Percentiles rank a stretch among this genome's conserved stretches.
Conservation (phyloP, 2,888 invertebrate genomes). For the Apomyelois bistriatella region DNA sequence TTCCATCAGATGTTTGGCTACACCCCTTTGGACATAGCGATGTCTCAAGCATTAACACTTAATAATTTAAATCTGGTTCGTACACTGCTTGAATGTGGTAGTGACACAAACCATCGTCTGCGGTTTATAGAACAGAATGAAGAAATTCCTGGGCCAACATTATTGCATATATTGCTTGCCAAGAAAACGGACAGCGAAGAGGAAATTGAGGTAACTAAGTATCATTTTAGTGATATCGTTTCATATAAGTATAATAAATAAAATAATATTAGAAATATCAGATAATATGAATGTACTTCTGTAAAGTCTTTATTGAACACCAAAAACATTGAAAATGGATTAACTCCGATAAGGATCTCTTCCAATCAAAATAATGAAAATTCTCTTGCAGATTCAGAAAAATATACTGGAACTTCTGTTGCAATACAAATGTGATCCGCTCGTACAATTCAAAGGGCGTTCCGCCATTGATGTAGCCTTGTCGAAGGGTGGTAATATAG, state of each 20-base stretch:
- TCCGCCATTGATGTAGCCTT: constrained; percentile 54
- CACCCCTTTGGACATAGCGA: constrained; percentile 48
- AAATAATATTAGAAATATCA: too few species aligned
- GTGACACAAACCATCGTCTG: constrained; percentile 40
- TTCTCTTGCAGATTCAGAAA: constrained; percentile 37
- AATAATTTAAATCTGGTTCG: constrained; percentile 47
- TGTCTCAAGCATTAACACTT: constrained; percentile 43
- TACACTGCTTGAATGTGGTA: constrained; percentile 49
- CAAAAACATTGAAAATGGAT: too few species aligned
- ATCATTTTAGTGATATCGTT: neutral
- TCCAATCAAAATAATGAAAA: neutral
- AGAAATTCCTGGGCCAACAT: constrained; percentile 44
- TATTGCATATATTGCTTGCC: constrained; percentile 53
- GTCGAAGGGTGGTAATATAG: constrained; percentile 35
- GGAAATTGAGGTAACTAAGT: constrained; percentile 41
- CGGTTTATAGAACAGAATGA: constrained; percentile 15
- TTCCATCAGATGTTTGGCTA: constrained; percentile 43
- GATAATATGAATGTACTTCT: too few species aligned
- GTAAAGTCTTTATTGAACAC: too few species aligned
- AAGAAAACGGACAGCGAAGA: constrained; percentile 36
- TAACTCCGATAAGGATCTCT: too few species aligned
- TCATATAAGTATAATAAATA: too few species aligned
- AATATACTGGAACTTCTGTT: constrained; percentile 50
- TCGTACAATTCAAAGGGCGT: constrained; percentile 43
- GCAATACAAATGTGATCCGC: constrained; percentile 45